Conservation (phyloP, 2,888 invertebrate species). For the Nemurella pictetii region DNA sequence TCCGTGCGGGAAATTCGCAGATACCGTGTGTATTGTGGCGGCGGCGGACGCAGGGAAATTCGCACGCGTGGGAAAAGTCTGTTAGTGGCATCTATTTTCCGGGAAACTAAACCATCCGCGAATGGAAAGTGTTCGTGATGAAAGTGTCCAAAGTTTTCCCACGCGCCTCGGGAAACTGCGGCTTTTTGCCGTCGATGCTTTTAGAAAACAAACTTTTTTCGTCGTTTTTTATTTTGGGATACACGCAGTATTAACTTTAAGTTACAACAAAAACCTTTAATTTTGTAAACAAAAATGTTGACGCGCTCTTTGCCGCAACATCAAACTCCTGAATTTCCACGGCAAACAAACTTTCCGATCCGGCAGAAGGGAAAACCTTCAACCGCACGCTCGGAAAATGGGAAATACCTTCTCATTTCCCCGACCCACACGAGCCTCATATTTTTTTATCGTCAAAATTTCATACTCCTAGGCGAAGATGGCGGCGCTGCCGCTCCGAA, state of each 20-base stretch:
- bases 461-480: neutral
- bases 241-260: neutral
- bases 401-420: neutral
- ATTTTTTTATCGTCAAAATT: neutral
- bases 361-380: too few species aligned
- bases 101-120: neutral
- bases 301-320: neutral
- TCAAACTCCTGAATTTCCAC: neutral
- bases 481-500: neutral
- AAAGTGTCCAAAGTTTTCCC: neutral
- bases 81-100: neutral
- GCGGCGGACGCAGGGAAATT: neutral
- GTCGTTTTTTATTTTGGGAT: neutral
- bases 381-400: neutral
- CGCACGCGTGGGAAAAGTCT: constrained; percentile 7
- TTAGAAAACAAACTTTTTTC: neutral
- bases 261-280: neutral
- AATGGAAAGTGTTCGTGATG: neutral
- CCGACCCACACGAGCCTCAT: neutral
- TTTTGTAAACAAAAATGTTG: neutral
- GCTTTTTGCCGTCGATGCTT: too few species aligned
- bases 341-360: neutral
- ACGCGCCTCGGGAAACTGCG: neutral
- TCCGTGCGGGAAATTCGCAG: neutral
- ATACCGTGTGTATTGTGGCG: neutral